Conservation (phyloP, 2,797 vertebrate species). For the Cuculus canorus region DNA sequence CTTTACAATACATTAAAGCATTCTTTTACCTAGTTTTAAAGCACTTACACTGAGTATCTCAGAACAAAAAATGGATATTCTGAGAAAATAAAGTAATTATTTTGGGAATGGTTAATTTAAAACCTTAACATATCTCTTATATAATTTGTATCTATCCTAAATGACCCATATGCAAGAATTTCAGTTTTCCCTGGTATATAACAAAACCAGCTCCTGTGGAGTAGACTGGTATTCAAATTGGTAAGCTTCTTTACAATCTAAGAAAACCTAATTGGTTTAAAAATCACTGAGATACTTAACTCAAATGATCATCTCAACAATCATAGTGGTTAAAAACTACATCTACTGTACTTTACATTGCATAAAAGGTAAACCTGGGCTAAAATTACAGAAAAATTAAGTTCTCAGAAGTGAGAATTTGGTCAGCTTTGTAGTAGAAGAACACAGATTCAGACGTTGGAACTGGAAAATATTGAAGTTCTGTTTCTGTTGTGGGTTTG, state of each 20-base stretch:
- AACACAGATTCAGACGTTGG: background rate
- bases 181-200: background rate
- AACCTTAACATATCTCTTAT: background rate
- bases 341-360: background rate
- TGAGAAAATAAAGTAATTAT: background rate
- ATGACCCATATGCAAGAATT: background rate
- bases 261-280: background rate
- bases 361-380: background rate
- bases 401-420: background rate
- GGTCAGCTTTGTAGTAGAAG: background rate
- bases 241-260: background rate
- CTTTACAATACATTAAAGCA: background rate
- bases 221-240: background rate
- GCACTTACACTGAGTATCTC: background rate
- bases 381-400: background rate
- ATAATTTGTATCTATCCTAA: background rate
- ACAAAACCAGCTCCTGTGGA: background rate
- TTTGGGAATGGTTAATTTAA: background rate
- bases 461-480: background rate
- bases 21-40: background rate
- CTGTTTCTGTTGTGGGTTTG: background rate
- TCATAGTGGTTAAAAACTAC: background rate
- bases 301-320: background rate
- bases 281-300: background rate
- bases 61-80: background rate